A percentile compares a stretch with the other conserved stretches of the same genome.
phyloP scores from a whole-genome alignment of 2,888 invertebrate species.

The Oligia latruncula region DNA sequence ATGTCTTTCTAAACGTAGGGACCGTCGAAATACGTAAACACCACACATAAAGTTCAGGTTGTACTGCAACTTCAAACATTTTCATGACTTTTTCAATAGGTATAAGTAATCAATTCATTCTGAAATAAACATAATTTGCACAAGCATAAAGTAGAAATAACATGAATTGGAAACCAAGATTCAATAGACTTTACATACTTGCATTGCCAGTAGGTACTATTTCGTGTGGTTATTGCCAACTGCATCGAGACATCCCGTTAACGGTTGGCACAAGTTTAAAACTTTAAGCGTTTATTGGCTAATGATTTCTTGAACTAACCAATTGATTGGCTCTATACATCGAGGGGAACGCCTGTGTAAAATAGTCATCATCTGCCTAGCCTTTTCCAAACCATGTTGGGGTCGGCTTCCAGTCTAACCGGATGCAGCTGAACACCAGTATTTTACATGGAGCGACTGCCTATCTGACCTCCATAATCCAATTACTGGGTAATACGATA shows the following conservation, averaged over 20 bases:
- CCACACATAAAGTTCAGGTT: background rate
- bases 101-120: background rate
- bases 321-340: constrained; percentile 10
- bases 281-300: constrained; percentile 45
- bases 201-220: constrained; percentile 67
- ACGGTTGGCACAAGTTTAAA: constrained; percentile 59
- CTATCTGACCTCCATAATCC: too few species aligned
- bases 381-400: too few species aligned
- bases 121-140: background rate
- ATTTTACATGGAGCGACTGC: too few species aligned
- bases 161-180: background rate
- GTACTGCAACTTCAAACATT: background rate
- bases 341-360: background rate
- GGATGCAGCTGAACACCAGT: too few species aligned
- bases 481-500: too few species aligned
- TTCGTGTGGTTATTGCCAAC: constrained; percentile 69
- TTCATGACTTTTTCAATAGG: background rate
- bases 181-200: constrained; percentile 4
- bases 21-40: background rate
- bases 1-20: too few species aligned
- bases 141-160: background rate
- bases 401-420: too few species aligned
- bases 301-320: constrained; percentile 5
- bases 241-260: constrained; percentile 73
- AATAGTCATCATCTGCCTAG: background rate